A percentile compares a stretch with the other conserved stretches of the same genome.
Evolutionary conservation across 2,113 vertebrate genomes (phyloP).

Genomic region (Neotoma lepida): DNA sequence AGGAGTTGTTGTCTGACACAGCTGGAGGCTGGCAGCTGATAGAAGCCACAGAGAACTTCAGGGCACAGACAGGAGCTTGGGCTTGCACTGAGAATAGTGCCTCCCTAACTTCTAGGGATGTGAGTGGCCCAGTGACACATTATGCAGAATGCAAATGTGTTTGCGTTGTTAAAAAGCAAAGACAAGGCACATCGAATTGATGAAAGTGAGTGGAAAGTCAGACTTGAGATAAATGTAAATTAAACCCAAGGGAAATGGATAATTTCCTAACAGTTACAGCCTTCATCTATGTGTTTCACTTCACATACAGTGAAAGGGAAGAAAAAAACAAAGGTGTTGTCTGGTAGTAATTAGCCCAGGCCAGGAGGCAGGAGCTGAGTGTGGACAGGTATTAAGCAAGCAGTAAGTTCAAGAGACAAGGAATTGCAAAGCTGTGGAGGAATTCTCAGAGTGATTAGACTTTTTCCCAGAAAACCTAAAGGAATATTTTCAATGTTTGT

Average conservation of each 20-base stretch:
- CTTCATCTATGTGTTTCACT: not conserved
- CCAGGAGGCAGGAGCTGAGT: not conserved
- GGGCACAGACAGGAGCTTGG: not conserved
- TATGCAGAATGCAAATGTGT: not conserved
- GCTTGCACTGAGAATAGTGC: not conserved
- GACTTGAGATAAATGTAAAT: slow-evolving; percentile 24
- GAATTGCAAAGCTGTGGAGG: not conserved
- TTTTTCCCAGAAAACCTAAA: slow-evolving; percentile 50
- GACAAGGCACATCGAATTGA: not conserved
- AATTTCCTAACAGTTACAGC: not conserved
- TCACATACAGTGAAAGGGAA: not conserved
- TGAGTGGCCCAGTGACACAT: not conserved
- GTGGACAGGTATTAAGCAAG: not conserved
- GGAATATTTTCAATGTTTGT: slow-evolving; percentile 28
- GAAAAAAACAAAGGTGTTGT: not conserved
- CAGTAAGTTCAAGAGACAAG: not conserved
- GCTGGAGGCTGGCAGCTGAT: not conserved
- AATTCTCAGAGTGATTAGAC: not conserved
- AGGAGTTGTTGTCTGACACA: accelerated
- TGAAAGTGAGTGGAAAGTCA: not conserved
- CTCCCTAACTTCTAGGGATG: not conserved
- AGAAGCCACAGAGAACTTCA: no score
- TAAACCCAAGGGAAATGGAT: not conserved
- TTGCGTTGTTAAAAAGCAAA: not conserved
- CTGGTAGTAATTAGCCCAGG: not conserved